Percentiles rank a stretch among this genome's conserved stretches.
phyloP scores from a whole-genome alignment of 2,888 invertebrate genomes.

The Thymelicus sylvestris region DNA sequence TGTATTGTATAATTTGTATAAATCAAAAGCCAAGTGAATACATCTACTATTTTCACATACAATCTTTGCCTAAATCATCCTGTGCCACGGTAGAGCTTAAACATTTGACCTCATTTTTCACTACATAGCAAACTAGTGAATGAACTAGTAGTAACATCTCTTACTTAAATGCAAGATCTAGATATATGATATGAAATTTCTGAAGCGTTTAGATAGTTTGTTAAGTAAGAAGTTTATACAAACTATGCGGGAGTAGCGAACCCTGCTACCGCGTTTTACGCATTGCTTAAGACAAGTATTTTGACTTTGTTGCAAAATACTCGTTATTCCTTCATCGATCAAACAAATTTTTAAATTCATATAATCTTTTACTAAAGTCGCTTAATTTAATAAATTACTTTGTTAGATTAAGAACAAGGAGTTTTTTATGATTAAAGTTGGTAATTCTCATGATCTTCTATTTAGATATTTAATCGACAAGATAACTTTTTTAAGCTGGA shows the following conservation, averaged over 20 bases:
- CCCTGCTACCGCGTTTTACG: constrained; percentile 13
- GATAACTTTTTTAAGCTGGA: too few relatives aligned
- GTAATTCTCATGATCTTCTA: too few relatives aligned
- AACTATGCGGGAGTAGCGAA: not conserved
- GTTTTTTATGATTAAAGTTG: too few relatives aligned
- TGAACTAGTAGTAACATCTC: constrained; percentile 2
- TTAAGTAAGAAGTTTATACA: constrained; percentile 4
- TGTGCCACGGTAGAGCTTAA: not conserved
- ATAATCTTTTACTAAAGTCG: not conserved
- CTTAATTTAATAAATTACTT: too few relatives aligned
- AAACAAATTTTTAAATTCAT: not conserved
- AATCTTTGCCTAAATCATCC: too few relatives aligned
- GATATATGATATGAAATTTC: not conserved
- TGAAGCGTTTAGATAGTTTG: constrained; percentile 19
- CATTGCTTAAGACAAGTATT: constrained; percentile 7
- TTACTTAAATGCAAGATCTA: constrained; percentile 1
- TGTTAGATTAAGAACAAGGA: too few relatives aligned
- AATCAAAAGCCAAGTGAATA: too few relatives aligned
- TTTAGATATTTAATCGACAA: too few relatives aligned
- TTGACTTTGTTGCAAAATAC: not conserved
- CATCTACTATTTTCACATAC: too few relatives aligned
- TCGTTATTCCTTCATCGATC: not conserved
- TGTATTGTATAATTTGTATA: too few relatives aligned
- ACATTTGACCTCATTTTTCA: constrained; percentile 21
- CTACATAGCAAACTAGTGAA: constrained; percentile 9